Base-by-base conservation (phyloP, 2,113 vertebrate species). In the Alces alces region DNA sequence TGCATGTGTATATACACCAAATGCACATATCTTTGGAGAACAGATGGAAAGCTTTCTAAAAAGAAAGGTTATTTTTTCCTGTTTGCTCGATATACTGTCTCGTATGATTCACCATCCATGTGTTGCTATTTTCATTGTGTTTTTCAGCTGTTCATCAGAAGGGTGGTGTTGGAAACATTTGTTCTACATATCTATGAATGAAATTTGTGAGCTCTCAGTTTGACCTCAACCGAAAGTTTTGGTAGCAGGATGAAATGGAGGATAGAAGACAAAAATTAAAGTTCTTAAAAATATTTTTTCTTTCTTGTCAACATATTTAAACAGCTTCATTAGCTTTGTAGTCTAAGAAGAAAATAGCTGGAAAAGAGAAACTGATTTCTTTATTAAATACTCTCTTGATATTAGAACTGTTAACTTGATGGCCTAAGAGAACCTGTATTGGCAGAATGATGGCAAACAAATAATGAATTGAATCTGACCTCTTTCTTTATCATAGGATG, bases 261-360 rank as follows among this genome's bases (percentile, higher is more conserved):
- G 17, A 28, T 39, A 95, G 33, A 36, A 83, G 93, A 96, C 45
- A 61, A 97, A 98, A 95, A 76, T 88, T 82, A 90, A 80, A 64
- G 39, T 82, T 98, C 76, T 95, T 91, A 64, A 89, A 90, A 96
- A 47, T 84, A 90, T 50, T 50, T 55, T 57, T 70, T 61, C 92
- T 96, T 93, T 84, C 70, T 89, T 91, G 43, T 95, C 91, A 96
- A 92, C 54, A 27, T 89, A 97, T 87, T 96, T 93, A 96, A 95
- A 90, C 19, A 87, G 66, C 95, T 33, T 93, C 86, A 78, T 57
- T 82, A 95, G 28, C 58, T 73, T 78, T 15, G 11, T 70, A 91
- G 55, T 73, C 39, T 96, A 45, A 88, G 21, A 90, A 95, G 79
- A 92, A 95, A 96, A 88, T 45, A 94, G 39, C 33, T 86, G 94